These are phyloP conservation scores for Tachina fera DNA, from an alignment of 2,888 invertebrate genomes.

Conservation along the genomic window DNA sequence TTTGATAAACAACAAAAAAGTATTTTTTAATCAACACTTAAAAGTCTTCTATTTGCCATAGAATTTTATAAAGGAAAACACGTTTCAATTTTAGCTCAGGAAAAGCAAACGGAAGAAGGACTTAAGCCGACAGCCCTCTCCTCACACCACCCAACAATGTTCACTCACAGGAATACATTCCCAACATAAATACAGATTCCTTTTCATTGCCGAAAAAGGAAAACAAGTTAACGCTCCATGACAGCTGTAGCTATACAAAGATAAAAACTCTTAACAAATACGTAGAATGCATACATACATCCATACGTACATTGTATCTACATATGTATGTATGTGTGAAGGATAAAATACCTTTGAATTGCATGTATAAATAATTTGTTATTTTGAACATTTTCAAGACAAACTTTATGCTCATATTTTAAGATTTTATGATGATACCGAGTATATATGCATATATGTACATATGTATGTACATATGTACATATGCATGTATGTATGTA, in stretches of 20 bases:
- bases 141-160: neutral
- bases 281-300: no score
- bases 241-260: conserved; percentile 11
- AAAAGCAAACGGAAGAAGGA: neutral
- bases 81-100: neutral
- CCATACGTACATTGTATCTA: neutral
- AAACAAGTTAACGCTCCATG: neutral
- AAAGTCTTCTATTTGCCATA: neutral
- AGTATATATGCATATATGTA: no score
- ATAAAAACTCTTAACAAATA: neutral
- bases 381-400: conserved; percentile 15
- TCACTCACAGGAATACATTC: neutral
- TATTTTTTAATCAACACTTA: conserved; percentile 15
- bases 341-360: conserved; percentile 23
- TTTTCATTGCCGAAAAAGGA: conserved; percentile 1
- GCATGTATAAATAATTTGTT: conserved; percentile 39
- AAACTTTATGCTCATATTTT: conserved; percentile 16
- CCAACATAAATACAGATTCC: neutral
- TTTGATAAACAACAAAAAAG: neutral
- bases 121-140: neutral
- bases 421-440: conserved; percentile 13
- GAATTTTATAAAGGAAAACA: neutral
- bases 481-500: no score
- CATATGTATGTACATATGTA: no score
- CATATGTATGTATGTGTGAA: neutral